A percentile compares a stretch with the other conserved stretches of the same genome.
Evolutionary conservation across 2,113 vertebrate genomes (phyloP).

Genomic region (Eurystomus gularis): DNA sequence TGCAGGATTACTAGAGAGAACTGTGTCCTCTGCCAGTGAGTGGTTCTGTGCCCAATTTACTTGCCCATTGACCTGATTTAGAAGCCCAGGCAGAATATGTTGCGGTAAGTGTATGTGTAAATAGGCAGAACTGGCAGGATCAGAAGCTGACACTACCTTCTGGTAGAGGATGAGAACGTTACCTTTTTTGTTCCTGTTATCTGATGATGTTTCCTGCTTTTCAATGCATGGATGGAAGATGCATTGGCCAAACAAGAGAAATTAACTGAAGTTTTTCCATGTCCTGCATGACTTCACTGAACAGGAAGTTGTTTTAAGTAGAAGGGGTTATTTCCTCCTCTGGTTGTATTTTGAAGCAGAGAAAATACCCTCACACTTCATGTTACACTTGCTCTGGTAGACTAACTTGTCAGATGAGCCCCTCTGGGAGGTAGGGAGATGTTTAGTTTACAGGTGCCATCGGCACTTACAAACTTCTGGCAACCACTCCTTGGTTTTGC

Average conservation of each 20-base stretch:
- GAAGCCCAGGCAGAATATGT: background rate
- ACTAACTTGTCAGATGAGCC: background rate
- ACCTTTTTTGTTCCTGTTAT: background rate
- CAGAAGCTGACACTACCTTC: background rate
- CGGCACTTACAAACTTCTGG: background rate
- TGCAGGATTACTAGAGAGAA: background rate
- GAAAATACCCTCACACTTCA: background rate
- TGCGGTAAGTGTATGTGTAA: background rate
- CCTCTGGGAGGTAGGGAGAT: background rate
- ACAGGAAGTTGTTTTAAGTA: background rate
- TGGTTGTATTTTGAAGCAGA: background rate
- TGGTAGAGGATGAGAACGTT: rapidly evolving
- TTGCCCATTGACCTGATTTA: background rate
- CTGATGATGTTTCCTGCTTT: background rate
- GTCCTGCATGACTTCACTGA: background rate
- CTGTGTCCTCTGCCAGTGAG: rapidly evolving
- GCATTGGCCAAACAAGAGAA: background rate
- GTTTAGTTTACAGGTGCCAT: background rate
- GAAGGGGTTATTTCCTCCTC: background rate
- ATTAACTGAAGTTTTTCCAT: background rate
- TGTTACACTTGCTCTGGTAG: background rate
- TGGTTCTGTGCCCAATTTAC: background rate
- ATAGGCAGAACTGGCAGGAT: background rate
- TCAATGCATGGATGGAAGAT: rapidly evolving
- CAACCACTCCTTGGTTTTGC: background rate